A percentile compares a stretch with the other conserved stretches of the same genome.
Evolutionary conservation across 2,113 vertebrate genomes (phyloP).

Genomic region (Irena cyanogastra): DNA sequence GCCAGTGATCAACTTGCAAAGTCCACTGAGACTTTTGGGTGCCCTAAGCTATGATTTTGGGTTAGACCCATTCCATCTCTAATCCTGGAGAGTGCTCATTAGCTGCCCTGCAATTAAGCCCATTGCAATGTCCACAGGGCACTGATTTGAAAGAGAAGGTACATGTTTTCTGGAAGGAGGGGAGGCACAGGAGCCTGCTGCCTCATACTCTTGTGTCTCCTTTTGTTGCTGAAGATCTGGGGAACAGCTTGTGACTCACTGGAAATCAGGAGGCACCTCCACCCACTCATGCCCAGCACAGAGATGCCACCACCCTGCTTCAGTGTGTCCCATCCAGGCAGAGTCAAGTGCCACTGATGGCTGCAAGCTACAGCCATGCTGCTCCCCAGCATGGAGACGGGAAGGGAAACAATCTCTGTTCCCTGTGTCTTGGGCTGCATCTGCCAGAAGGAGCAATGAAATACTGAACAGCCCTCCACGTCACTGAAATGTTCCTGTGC

Average conservation of each 20-base stretch:
- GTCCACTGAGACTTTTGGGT: background rate
- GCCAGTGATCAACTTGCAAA: background rate
- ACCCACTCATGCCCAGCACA: background rate
- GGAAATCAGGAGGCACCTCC: background rate
- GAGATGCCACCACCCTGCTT: background rate
- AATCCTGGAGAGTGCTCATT: background rate
- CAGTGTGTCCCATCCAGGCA: background rate
- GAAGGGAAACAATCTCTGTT: background rate
- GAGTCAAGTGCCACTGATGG: background rate
- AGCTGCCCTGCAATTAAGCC: constrained; percentile 14
- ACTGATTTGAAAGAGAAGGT: background rate
- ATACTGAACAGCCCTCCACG: constrained; percentile 24
- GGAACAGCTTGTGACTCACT: background rate
- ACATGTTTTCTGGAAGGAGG: background rate
- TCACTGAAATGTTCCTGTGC: background rate
- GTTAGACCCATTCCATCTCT: background rate
- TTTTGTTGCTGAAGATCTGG: background rate
- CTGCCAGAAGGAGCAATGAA: constrained; percentile 1
- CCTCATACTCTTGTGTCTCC: background rate
- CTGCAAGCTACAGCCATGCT: background rate
- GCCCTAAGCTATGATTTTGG: background rate
- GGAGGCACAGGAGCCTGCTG: background rate
- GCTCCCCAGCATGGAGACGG: background rate
- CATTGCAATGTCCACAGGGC: background rate
- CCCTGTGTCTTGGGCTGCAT: background rate